A percentile compares a stretch with the other conserved stretches of the same genome.
Evolutionary conservation across 2,888 invertebrate species (phyloP).

Genomic region (Coenonympha arcania): DNA sequence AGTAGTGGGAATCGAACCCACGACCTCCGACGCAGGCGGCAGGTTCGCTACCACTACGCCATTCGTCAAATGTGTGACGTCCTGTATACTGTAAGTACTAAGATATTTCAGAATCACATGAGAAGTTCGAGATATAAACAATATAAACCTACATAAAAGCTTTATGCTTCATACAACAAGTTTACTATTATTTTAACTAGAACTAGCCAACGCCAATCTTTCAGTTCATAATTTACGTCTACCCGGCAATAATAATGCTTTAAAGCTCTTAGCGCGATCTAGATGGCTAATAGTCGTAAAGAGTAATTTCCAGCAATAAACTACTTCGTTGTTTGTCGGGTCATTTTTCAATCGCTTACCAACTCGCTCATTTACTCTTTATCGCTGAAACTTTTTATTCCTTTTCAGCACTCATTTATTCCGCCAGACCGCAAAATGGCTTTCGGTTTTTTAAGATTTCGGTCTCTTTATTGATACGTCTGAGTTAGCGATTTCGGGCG

Average conservation of each 20-base stretch:
- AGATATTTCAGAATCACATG: not conserved
- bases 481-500: conserved; percentile 1
- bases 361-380: not conserved
- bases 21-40: too few species aligned
- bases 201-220: too few species aligned
- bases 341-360: conserved; percentile 22
- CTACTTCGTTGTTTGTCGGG: conserved; percentile 21
- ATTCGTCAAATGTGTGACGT: too few species aligned
- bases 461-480: conserved; percentile 11
- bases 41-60: too few species aligned
- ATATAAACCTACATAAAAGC: too few species aligned
- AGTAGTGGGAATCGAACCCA: too few species aligned
- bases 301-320: conserved; percentile 24
- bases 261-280: conserved; percentile 34
- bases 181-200: too few species aligned
- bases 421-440: conserved; percentile 8
- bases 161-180: too few species aligned
- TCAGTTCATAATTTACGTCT: conserved; percentile 27
- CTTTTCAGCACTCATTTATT: conserved; percentile 14
- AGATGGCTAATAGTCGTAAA: conserved; percentile 17
- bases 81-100: too few species aligned
- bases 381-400: conserved; percentile 8
- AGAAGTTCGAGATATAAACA: too few species aligned
- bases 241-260: conserved; percentile 36
- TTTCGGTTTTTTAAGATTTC: conserved; percentile 7